A percentile compares a stretch with the other conserved stretches of the same genome.
Evolutionary conservation across 2,113 vertebrate genomes (phyloP).

Genomic region (Oncorhynchus kisutch): DNA sequence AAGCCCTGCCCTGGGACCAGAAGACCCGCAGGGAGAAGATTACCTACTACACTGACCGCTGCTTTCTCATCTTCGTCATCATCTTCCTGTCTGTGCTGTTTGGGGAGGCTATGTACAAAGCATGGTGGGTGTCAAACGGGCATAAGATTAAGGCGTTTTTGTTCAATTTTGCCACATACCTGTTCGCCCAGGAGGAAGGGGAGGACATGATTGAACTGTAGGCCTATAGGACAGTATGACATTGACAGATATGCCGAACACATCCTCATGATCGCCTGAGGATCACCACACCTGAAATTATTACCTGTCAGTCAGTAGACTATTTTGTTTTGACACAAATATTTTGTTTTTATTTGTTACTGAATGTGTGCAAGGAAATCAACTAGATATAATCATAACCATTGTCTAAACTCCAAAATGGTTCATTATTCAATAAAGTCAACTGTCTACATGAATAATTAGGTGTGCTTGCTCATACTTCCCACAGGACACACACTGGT

Average conservation of each 20-base stretch:
- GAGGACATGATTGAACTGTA: conserved; percentile 49
- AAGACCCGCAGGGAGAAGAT: too few species aligned
- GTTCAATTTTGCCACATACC: conserved; percentile 32
- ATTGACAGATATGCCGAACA: not conserved
- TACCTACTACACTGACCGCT: conserved; percentile 54
- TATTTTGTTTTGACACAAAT: too few species aligned
- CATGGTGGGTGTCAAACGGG: conserved; percentile 56
- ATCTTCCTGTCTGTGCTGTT: conserved; percentile 49
- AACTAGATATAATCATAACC: too few species aligned
- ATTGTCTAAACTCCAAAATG: too few species aligned
- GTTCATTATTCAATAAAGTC: too few species aligned
- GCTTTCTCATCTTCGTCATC: conserved; percentile 62
- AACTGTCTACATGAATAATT: too few species aligned
- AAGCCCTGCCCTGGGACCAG: too few species aligned
- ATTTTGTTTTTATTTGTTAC: too few species aligned
- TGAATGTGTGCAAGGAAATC: too few species aligned
- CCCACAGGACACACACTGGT: too few species aligned
- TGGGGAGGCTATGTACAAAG: conserved; percentile 31
- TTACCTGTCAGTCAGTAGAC: too few species aligned
- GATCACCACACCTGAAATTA: not conserved
- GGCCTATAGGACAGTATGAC: not conserved
- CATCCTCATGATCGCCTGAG: not conserved
- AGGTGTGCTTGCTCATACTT: too few species aligned
- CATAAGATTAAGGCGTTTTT: conserved; percentile 11
- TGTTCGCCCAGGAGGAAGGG: conserved; percentile 59